Percentiles rank a stretch among this genome's conserved stretches.
These are phyloP conservation scores for Calliopum simillimum DNA, from an alignment of 2,888 invertebrate genomes.

Conservation along the genomic window DNA sequence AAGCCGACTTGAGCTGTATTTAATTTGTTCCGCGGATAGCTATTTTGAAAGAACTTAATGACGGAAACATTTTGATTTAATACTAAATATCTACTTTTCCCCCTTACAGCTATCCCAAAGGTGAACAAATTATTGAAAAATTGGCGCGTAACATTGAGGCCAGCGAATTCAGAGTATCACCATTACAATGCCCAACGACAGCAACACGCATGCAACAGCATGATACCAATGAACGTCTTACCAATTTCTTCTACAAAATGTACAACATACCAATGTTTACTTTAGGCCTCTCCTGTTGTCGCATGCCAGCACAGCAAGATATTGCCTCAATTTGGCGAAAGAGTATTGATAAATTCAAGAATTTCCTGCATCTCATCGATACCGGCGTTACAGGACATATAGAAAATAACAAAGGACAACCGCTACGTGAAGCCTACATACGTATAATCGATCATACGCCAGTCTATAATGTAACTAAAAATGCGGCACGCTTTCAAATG, in stretches of 20 bases:
- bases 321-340: conserved; percentile 81
- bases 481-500: conserved; percentile 78
- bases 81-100: background rate
- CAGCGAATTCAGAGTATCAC: conserved; percentile 59
- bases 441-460: conserved; percentile 71
- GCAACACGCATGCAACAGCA: conserved; percentile 54
- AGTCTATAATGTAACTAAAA: conserved; percentile 74
- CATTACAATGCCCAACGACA: conserved; percentile 55
- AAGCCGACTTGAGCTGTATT: no score
- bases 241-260: conserved; percentile 73
- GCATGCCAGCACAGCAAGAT: conserved; percentile 77
- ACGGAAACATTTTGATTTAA: background rate
- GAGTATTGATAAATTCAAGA: conserved; percentile 74
- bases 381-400: conserved; percentile 81
- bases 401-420: conserved; percentile 73
- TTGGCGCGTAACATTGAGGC: conserved; percentile 59
- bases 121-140: conserved; percentile 57
- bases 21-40: no score
- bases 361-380: conserved; percentile 72
- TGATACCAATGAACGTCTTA: conserved; percentile 68
- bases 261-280: conserved; percentile 77
- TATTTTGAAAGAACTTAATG: no score
- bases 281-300: conserved; percentile 84
- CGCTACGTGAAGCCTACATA: conserved; percentile 79
- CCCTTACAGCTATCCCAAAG: conserved; percentile 54